These are phyloP conservation scores for Himalopsyche phryganea DNA, from an alignment of 1,140 invertebrate species.

Conservation along the genomic window DNA sequence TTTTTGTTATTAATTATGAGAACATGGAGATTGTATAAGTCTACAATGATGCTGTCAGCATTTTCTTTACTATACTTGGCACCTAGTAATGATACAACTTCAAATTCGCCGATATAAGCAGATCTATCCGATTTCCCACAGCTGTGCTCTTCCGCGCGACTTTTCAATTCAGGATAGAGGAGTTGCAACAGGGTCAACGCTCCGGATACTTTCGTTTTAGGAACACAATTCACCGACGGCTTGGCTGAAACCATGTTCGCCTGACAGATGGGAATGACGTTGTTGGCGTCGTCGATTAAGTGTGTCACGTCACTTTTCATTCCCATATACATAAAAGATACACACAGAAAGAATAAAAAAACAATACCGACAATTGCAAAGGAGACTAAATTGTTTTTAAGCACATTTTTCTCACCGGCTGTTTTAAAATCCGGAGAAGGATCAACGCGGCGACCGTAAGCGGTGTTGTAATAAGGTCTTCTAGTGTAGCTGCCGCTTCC, in stretches of 20 bases:
- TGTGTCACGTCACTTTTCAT: constrained; percentile 52
- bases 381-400: constrained; percentile 62
- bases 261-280: constrained; percentile 56
- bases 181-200: constrained; percentile 59
- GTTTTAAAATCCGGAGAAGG: constrained; percentile 48
- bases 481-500: constrained; percentile 39
- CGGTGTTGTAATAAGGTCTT: constrained; percentile 34
- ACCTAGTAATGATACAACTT: constrained; percentile 51
- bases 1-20: constrained; percentile 65
- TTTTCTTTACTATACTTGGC: constrained; percentile 40
- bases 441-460: constrained; percentile 42
- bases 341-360: constrained; percentile 61
- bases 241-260: constrained; percentile 44
- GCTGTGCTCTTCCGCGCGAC: constrained; percentile 53
- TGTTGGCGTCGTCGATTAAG: constrained; percentile 49
- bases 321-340: constrained; percentile 65
- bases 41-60: constrained; percentile 50
- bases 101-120: constrained; percentile 56
- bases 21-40: constrained; percentile 64
- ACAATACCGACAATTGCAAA: constrained; percentile 59
- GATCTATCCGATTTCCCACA: constrained; percentile 53
- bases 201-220: constrained; percentile 54
- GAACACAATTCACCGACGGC: constrained; percentile 59
- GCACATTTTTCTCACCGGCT: constrained; percentile 48
- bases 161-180: constrained; percentile 57